Evolutionary conservation across 2,888 invertebrate species (phyloP), one percentile per base, ranked within the genome.

Genomic region (Tetanocera ferruginea): DNA sequence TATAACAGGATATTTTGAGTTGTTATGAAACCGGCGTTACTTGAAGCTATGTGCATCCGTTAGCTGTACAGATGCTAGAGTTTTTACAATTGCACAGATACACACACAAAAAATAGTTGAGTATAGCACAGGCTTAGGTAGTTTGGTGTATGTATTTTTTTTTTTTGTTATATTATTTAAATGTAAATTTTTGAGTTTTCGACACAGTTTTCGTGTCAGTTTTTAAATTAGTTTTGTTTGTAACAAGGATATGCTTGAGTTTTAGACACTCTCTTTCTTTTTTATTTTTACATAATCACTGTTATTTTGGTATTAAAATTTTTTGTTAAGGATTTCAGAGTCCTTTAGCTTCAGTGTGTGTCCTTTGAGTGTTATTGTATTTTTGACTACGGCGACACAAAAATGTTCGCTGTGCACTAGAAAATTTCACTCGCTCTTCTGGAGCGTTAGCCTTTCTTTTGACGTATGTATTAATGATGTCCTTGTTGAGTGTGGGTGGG

Each of bases 281-380:
- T 19, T 23, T 25, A 19, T 5, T 60, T 23, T 28, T 60, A 23
- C 25, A 60, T 60, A 43, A 57, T 57, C 25, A 72, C 23, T 72
- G 23, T 11, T n/a, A 17, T 28, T 57, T 34, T 37, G 11, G 9
- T 57, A 4, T 37, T 57, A 9, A 17, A 31, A 8, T 57, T 31
- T 71, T 71, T 55, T 19, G 28, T 25, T n/a, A 9, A 55, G 25
- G 9, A 9, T 49, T n/a, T 55, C 5, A 2, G 14, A 25, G 8
- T 37, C 31, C 9, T 8, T 25, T 6, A 25, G n/a, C 14, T 49
- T 17, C 49, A 62, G 73, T 60, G 25, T 55, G 55, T 34, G 37
- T 72, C 72, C 72, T 67, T 75, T 60, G 75, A 75, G 25, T 37
- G 75, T 75, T 75, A 52, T 28, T 51, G 19, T 28, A 11, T 37